Evolutionary conservation across 2,888 invertebrate genomes (phyloP), one percentile per base, ranked within the genome.

Genomic region (Venusia cambrica): DNA sequence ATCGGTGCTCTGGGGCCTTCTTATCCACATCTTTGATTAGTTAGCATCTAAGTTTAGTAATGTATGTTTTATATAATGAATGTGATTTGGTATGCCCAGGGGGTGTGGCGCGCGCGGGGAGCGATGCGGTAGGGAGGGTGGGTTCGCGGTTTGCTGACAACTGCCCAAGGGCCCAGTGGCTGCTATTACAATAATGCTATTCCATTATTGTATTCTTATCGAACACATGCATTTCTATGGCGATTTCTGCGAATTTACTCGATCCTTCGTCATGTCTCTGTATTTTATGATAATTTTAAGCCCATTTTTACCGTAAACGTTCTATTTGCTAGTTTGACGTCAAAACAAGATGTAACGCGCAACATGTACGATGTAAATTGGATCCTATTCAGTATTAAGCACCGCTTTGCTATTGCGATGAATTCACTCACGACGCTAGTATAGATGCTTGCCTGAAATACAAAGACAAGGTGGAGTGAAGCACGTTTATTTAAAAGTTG

Each of bases 81-180:
- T 72, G 42, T 59, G 56, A 66, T 65, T 84, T 83, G 80, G 80
- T 84, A 80, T 84, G 84, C 85, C 85, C 85, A 83, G 83, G 84
- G 80, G 74, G 78, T 73, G 79, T 74, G 83, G 78, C 73, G 75
- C 63, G 71, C 72, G 77, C n/a, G n/a, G n/a, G 73, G 81, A 76
- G 83, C 76, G 83, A 73, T 76, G 77, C 76, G 63, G 75, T 60
- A n/a, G n/a, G 76, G 61, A 59, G 64, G 60, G 39, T 72, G 83
- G 78, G 73, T 70, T 73, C 72, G 84, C 83, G 64, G 87, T 70
- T 73, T 77, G 80, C 84, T 78, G 84, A 83, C 85, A 85, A 81
- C 84, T 76, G 81, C 83, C 77, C 83, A 77, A 72, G n/a, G n/a
- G n/a, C n/a, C n/a, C n/a, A n/a, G n/a, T 78, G 83, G 83, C 85